These are phyloP conservation scores for Epinotia nisella DNA, from an alignment of 2,888 invertebrate genomes.

Conservation along the genomic window DNA sequence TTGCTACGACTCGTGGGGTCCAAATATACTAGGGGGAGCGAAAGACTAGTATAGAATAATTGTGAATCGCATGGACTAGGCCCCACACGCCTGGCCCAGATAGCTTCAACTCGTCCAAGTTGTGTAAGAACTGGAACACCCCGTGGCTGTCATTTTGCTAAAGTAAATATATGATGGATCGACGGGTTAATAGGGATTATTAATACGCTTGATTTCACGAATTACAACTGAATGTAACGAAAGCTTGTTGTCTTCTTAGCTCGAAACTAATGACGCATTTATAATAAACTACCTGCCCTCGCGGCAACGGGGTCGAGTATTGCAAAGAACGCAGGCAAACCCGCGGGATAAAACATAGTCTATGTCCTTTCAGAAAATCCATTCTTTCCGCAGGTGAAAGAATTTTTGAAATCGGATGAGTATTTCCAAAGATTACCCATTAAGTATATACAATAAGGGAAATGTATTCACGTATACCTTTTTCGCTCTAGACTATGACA, in stretches of 20 bases:
- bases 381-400: too few relatives aligned
- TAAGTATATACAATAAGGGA: too few relatives aligned
- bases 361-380: too few relatives aligned
- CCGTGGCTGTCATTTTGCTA: slow-evolving; percentile 33
- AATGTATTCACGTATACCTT: too few relatives aligned
- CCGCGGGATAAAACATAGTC: too few relatives aligned
- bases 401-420: too few relatives aligned
- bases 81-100: slow-evolving; percentile 57
- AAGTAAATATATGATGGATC: slow-evolving; percentile 10
- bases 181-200: slow-evolving; percentile 7
- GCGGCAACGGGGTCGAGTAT: too few relatives aligned
- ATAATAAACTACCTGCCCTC: too few relatives aligned
- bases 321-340: background rate
- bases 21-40: background rate
- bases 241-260: background rate
- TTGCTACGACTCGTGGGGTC: background rate
- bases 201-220: background rate
- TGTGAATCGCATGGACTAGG: background rate
- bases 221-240: background rate
- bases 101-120: slow-evolving; percentile 58
- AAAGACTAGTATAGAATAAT: background rate
- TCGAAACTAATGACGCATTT: background rate
- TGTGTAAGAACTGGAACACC: slow-evolving; percentile 55
- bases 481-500: too few relatives aligned
- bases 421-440: too few relatives aligned